Percentiles rank a stretch among this genome's conserved stretches.
Conservation (phyloP, 2,113 vertebrate genomes). For the Budorcas taxicolor region DNA sequence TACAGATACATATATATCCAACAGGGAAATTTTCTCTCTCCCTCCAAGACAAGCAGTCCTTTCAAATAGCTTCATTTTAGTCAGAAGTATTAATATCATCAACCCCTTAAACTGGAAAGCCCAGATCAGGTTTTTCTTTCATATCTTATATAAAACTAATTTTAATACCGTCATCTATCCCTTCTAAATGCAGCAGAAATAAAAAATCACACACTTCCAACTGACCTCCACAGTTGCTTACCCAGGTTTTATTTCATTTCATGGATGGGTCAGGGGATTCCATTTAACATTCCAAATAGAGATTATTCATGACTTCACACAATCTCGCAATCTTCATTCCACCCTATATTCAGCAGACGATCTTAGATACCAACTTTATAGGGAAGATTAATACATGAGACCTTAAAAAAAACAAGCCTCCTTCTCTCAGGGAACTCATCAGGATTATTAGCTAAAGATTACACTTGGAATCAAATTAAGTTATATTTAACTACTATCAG, state of each 20-base stretch:
- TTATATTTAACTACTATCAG: neutral
- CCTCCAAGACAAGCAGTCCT: neutral
- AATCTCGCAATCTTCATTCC: neutral
- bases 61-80: neutral
- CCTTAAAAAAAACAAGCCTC: neutral
- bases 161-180: neutral
- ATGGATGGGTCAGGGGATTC: fast-evolving
- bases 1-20: neutral
- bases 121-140: neutral
- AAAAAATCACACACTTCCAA: neutral
- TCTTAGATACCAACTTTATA: neutral
- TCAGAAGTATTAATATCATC: neutral
- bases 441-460: neutral
- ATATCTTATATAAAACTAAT: neutral
- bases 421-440: neutral
- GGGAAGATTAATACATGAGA: neutral
- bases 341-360: neutral
- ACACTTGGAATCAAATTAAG: neutral
- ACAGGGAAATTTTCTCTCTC: neutral
- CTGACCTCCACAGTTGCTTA: neutral
- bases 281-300: neutral
- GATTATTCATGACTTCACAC: neutral
- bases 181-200: neutral
- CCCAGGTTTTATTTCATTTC: neutral
- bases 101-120: neutral